These are phyloP conservation scores for Columbina picui DNA, from an alignment of 2,113 vertebrate genomes.

Conservation along the genomic window DNA sequence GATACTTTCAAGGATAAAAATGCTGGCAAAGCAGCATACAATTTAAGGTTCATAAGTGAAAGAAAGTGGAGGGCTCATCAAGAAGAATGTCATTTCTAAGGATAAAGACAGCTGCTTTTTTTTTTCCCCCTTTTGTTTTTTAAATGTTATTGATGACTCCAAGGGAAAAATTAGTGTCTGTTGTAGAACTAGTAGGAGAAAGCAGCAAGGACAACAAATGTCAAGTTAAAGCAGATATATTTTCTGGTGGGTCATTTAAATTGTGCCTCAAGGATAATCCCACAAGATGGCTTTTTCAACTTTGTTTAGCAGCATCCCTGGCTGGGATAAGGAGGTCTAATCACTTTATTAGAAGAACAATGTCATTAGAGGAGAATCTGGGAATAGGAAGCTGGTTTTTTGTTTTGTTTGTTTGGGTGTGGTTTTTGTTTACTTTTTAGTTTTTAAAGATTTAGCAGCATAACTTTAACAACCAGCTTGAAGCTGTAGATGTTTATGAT, in stretches of 20 bases:
- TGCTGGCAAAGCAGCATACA: background rate
- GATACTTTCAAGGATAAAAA: background rate
- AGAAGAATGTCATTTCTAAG: background rate
- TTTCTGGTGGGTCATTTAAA: constrained; percentile 68
- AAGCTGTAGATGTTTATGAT: constrained; percentile 16
- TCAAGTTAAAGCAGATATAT: constrained; percentile 68
- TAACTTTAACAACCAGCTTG: background rate
- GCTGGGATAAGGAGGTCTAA: constrained; percentile 67
- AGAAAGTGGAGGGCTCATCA: background rate
- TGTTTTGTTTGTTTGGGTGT: background rate
- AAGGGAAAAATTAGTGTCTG: constrained; percentile 1
- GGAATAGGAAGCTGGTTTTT: background rate
- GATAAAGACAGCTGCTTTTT: background rate
- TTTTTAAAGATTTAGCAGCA: background rate
- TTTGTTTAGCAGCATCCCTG: constrained; percentile 62
- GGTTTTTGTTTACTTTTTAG: background rate
- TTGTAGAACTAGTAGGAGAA: constrained; percentile 14
- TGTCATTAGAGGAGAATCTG: constrained; percentile 50
- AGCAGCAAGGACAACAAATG: constrained; percentile 73
- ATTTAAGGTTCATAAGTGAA: background rate
- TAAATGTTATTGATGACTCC: background rate
- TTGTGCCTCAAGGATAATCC: constrained; percentile 65
- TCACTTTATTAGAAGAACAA: constrained; percentile 64
- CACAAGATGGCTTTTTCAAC: constrained; percentile 71
- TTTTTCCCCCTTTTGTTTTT: background rate